A percentile compares a stretch with the other conserved stretches of the same genome.
phyloP scores from a whole-genome alignment of 2,113 vertebrate genomes.

The Rostratula benghalensis region DNA sequence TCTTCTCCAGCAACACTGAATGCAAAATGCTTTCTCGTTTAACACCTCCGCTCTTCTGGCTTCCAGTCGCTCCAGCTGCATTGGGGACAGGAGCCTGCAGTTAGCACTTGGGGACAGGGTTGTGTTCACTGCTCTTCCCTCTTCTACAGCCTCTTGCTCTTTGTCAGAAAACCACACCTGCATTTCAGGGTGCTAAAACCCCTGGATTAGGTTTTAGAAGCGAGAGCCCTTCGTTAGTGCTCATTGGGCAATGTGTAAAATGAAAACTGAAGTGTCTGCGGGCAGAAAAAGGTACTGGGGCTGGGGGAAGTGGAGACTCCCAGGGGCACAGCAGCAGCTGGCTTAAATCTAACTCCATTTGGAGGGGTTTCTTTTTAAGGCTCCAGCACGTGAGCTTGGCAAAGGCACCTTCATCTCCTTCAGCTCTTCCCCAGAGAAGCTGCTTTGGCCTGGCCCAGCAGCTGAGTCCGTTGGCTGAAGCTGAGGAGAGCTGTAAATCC shows the following conservation, averaged over 20 bases:
- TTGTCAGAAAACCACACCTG: neutral
- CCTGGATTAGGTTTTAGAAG: neutral
- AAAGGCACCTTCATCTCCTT: neutral
- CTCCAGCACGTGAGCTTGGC: neutral
- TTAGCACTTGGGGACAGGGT: neutral
- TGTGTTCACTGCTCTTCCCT: neutral
- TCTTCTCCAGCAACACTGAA: slow-evolving; percentile 89
- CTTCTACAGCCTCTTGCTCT: neutral
- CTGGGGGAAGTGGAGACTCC: neutral
- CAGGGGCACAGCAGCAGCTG: neutral
- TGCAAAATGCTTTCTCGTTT: slow-evolving; percentile 80
- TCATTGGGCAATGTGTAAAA: neutral
- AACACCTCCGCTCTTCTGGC: slow-evolving; percentile 73
- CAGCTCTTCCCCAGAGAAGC: neutral
- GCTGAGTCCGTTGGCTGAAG: neutral
- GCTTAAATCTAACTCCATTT: neutral
- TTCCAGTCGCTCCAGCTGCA: slow-evolving; percentile 89
- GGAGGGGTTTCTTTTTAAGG: neutral
- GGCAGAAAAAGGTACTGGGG: neutral
- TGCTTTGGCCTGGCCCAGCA: neutral
- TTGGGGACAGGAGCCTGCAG: neutral
- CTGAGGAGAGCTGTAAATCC: neutral
- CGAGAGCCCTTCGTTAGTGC: neutral
- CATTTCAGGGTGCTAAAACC: neutral
- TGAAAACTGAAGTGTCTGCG: neutral